These are phyloP conservation scores for Acrobasis suavella DNA, from an alignment of 2,888 invertebrate genomes.

Conservation along the genomic window DNA sequence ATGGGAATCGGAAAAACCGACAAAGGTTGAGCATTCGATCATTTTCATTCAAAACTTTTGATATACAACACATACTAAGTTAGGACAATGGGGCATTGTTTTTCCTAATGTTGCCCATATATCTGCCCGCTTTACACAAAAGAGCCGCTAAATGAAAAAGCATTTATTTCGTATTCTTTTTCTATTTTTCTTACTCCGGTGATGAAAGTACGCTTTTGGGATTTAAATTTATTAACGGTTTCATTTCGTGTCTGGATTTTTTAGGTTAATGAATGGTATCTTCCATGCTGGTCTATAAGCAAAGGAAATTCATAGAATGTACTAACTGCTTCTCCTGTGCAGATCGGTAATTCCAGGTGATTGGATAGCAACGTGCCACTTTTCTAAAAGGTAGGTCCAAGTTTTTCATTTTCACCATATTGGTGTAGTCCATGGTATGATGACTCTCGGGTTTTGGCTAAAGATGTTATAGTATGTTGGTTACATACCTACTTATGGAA, in stretches of 20 bases:
- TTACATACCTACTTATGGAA: no score
- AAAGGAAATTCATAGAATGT: no score
- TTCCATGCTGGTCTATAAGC: no score
- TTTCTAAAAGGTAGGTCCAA: no score
- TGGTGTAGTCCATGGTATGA: no score
- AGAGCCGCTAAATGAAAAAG: slow-evolving; percentile 65
- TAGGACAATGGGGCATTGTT: slow-evolving; percentile 61
- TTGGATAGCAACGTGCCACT: no score
- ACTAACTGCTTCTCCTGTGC: no score
- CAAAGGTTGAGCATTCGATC: slow-evolving; percentile 29
- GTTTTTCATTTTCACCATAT: no score
- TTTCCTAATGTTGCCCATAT: slow-evolving; percentile 65
- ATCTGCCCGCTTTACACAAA: slow-evolving; percentile 63
- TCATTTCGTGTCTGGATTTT: background rate
- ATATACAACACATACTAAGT: slow-evolving; percentile 39
- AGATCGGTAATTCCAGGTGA: no score
- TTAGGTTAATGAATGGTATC: no score
- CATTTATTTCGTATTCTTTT: slow-evolving; percentile 55
- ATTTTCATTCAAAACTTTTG: slow-evolving; percentile 43
- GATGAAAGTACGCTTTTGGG: slow-evolving; percentile 4
- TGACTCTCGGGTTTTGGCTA: no score
- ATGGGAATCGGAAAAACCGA: slow-evolving; percentile 10
- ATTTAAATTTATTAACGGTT: background rate
- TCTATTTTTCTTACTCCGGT: slow-evolving; percentile 7
- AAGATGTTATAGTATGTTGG: no score